Percentiles rank a stretch among this genome's conserved stretches.
Conservation (phyloP, 2,113 vertebrate species). For the Oncorhynchus gorbuscha region DNA sequence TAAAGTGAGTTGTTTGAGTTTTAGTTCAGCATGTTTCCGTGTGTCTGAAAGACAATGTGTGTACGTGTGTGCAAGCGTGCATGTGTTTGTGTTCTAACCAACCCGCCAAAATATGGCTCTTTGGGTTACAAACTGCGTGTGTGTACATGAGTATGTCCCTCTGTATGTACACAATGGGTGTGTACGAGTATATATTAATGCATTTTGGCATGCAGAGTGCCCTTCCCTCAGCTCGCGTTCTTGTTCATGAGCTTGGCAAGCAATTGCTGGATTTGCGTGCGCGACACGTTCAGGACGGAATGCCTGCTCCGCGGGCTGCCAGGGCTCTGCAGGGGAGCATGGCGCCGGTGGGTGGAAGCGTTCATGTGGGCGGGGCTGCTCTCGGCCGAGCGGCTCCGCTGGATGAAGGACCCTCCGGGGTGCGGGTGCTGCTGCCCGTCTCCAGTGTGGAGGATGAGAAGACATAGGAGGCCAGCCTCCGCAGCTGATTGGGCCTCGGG, state of each 20-base stretch:
- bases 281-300: constrained; percentile 89
- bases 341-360: constrained; percentile 66
- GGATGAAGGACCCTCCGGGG: constrained; percentile 88
- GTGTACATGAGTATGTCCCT: neutral
- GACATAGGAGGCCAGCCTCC: constrained; percentile 98
- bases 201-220: constrained; percentile 62
- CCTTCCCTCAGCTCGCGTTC: constrained; percentile 81
- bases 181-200: neutral
- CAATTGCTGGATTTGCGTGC: constrained; percentile 95
- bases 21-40: constrained; percentile 20
- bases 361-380: constrained; percentile 92
- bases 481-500: constrained; percentile 94
- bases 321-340: constrained; percentile 60
- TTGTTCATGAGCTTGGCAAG: constrained; percentile 96
- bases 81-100: constrained; percentile 6
- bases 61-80: neutral
- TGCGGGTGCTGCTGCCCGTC: constrained; percentile 97
- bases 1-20: neutral
- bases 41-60: constrained; percentile 20
- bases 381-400: constrained; percentile 97
- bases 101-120: neutral
- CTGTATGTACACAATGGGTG: neutral
- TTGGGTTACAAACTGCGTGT: neutral
- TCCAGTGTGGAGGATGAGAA: constrained; percentile 98
- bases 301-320: constrained; percentile 92